Conservation (phyloP, 2,888 invertebrate species). For the Lamellibrachia columna region DNA sequence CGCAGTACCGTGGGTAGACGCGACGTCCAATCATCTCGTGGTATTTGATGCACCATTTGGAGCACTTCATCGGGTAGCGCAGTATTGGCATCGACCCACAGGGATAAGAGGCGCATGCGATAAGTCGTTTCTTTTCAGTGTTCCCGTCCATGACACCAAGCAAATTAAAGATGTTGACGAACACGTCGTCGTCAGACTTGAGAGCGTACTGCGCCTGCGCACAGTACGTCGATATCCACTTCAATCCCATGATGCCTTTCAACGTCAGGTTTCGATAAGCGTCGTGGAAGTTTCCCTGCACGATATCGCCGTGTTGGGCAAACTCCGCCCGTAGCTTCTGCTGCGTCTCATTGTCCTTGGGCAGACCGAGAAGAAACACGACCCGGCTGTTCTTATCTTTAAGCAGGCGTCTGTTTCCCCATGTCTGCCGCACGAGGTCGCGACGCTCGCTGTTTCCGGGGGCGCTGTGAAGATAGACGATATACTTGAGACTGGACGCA, state of each 20-base stretch:
- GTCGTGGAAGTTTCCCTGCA: conserved; percentile 44
- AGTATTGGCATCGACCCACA: conserved; percentile 21
- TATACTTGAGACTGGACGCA: no score
- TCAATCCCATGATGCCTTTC: conserved; percentile 44
- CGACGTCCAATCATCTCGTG: conserved; percentile 19
- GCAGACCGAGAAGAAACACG: conserved; percentile 39
- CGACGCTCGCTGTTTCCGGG: conserved; percentile 38
- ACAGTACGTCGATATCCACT: conserved; percentile 41
- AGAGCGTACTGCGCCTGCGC: conserved; percentile 31
- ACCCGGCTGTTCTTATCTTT: conserved; percentile 23
- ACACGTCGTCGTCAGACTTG: conserved; percentile 43
- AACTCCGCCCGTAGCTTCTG: no score
- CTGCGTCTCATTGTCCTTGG: conserved; percentile 8
- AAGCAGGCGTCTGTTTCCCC: conserved; percentile 39
- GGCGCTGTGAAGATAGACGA: conserved; percentile 25
- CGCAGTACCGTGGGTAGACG: conserved; percentile 45
- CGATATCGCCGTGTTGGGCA: neutral
- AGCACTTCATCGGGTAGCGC: conserved; percentile 24
- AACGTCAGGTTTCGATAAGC: conserved; percentile 43
- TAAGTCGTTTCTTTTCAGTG: no score
- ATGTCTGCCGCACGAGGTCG: conserved; percentile 36
- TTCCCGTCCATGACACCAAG: no score
- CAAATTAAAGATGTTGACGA: conserved; percentile 31
- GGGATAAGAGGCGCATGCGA: neutral
- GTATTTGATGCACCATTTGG: conserved; percentile 26